Evolutionary conservation across 2,797 vertebrate genomes (phyloP), one percentile per base, ranked within the genome.

Genomic region (Notoglanidium macrostoma): DNA sequence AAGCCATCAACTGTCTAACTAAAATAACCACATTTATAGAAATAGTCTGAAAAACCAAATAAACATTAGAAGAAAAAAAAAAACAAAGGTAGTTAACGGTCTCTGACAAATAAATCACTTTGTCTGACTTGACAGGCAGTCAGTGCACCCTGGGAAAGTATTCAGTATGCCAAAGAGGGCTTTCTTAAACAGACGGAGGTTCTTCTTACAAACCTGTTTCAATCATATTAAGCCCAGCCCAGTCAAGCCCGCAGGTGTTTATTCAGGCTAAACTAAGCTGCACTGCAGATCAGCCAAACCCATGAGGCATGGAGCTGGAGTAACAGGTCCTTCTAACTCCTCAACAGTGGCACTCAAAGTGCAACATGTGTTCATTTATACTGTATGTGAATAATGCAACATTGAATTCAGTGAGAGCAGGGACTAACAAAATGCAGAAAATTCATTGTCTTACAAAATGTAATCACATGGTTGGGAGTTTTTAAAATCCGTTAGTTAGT

Each of bases 301-400:
- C 54, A 51, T 80, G 67, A 73, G 87, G 46, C 63, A 67, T 21
- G 14, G 46, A 85, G 44, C 76, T 65, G 65, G 87, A 14, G 65
- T 15, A 88, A 88, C 87, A 80, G 76, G 87, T 88, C 46, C 54
- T 78, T 44, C 76, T 57, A 46, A 61, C 29, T 77, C 17, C 32
- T 67, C 26, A 87, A 67, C 81, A 84, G 29, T 78, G 54, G 19
- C 73, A 49, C 14, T 32, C 29, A 35, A 70, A 55, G 46, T 54
- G 81, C 3, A 54, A 54, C 14, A 5, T 23, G 6, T 82, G 23
- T 32, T 14, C 4, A 19, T 46, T n/a, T 9, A 63, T 63, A 15
- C 35, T 19, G 40, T 19, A 17, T 8, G 35, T 15, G 40, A 40
- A 44, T n/a, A 46, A 81, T 46, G 23, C 23, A 46, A 5, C 40